Base-by-base conservation (phyloP, 1,140 invertebrate genomes). In the Papilio polyxenes region DNA sequence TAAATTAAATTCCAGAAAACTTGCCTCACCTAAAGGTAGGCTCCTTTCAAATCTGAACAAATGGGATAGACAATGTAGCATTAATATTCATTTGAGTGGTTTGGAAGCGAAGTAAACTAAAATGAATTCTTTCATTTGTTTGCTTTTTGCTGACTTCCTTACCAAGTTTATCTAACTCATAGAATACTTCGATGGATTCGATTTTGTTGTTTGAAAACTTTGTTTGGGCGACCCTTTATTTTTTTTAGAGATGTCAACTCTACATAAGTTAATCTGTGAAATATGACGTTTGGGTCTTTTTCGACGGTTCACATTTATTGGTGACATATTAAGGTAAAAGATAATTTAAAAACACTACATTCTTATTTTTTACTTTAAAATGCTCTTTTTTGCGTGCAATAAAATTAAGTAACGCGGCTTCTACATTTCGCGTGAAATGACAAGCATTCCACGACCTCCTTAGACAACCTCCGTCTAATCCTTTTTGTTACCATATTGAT, bases 1-100 rank as follows among this genome's bases (percentile, higher is more conserved):
- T 65, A 65, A 65, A 65, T 65, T 65, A 65, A 65, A 65, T 65
- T 65, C 62, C 62, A 65, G 20, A 65, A 65, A 65, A 65, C 62
- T 65, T 65, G 3, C 62, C 62, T 65, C 23, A 65, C 62, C 62
- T 65, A 62, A 62, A 62, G 59, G 20, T 20, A 62, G n/a, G 23
- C 23, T n/a, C n/a, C 62, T 65, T 65, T 65, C 62, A 65, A 31
- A 65, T 10, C 62, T 31, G 62, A 23, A 65, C 62, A 65, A 65
- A 65, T 65, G 62, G 62, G 62, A 65, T 65, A 65, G 62, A 65
- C 62, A 31, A 31, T 65, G 62, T 65, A 10, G 11, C 62, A 65
- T 65, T 31, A 65, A 65, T 65, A 65, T 65, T 65, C 62, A 65
- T 37, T 31, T 31, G 62, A 65, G 23, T 65, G 62, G 9, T 37